Evolutionary conservation across 2,113 vertebrate genomes (phyloP).

Genomic region (Tapirus terrestris): DNA sequence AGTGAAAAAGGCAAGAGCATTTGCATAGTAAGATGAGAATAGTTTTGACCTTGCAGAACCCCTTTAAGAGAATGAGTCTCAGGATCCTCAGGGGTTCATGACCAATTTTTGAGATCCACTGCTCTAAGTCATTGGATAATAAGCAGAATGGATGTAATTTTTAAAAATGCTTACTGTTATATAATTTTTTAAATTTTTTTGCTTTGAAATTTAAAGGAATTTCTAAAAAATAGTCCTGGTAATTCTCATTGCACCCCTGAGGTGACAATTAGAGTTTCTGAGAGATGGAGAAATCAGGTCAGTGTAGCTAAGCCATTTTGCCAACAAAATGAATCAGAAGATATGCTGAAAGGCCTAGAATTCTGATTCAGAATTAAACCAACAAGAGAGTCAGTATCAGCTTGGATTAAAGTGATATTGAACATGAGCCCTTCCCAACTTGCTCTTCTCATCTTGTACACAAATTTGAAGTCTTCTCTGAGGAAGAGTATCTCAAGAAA

Average conservation of each 20-base stretch:
- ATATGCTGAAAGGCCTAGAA: not conserved
- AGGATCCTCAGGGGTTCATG: not conserved
- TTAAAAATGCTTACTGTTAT: not conserved
- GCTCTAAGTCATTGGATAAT: not conserved
- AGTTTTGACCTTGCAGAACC: not conserved
- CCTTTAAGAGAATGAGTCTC: not conserved
- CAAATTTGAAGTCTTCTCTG: conserved; percentile 12
- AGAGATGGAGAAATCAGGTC: not conserved
- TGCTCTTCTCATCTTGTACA: not conserved
- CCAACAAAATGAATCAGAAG: not conserved
- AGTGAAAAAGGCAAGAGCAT: not conserved
- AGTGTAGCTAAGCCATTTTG: not conserved
- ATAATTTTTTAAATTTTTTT: not conserved
- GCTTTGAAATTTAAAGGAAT: conserved; percentile 2
- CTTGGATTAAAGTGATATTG: not conserved
- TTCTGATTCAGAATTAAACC: not conserved
- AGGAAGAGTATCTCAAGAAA: not conserved
- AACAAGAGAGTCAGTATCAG: not conserved
- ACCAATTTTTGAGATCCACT: not conserved
- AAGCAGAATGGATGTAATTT: not conserved
- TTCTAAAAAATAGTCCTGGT: conserved; percentile 1
- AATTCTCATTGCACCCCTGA: not conserved
- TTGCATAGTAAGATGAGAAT: not conserved
- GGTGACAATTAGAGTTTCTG: not conserved
- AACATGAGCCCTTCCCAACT: not conserved